Base-by-base conservation (phyloP, 2,797 vertebrate species). In the Botia kubotai region DNA sequence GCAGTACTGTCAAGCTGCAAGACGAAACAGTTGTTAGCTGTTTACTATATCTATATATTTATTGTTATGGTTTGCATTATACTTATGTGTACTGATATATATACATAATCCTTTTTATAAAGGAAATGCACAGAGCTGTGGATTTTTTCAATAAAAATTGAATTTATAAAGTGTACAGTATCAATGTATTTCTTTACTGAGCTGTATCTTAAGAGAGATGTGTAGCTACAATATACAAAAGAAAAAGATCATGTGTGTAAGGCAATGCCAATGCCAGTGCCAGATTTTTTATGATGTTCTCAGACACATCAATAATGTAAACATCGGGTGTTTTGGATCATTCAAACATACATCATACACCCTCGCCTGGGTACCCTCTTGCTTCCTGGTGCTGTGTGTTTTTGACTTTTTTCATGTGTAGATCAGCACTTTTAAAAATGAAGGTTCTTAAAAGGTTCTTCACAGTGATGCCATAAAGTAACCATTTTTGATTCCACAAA, bases 51-150 rank as follows among this genome's bases (percentile, higher is more conserved):
- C 91, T 92, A 86, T 84, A 92, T 90, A 93, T 93, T 89, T 89
- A 87, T 83, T 93, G 87, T 90, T 89, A 87, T 86, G 87, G 80
- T 93, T 90, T 93, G 87, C 91, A 92, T 90, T 88, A 88, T 90
- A 89, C 77, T 91, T 88, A 92, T 79, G 90, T 96, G 94, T 95
- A 93, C 93, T 85, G 89, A 88, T 6, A 26, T 26, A 26, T 26
- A 26, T 26, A 26, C 23, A 26, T 26, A 75, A 92, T 92, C 91
- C 93, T 95, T 97, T 96, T 95, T 94, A 94, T 94, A 94, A 96
- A 93, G 93, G 90, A 94, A 95, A 91, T 93, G 95, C 95, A 95
- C 94, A 96, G 92, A 94, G 87, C 89, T 94, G 94, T 96, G 93
- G 89, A 95, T 4, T 29, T 62, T 62, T 62, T 62, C 60, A 62